Base-by-base conservation (phyloP, 1,140 invertebrate species). In the Wiebesia pumilae region DNA sequence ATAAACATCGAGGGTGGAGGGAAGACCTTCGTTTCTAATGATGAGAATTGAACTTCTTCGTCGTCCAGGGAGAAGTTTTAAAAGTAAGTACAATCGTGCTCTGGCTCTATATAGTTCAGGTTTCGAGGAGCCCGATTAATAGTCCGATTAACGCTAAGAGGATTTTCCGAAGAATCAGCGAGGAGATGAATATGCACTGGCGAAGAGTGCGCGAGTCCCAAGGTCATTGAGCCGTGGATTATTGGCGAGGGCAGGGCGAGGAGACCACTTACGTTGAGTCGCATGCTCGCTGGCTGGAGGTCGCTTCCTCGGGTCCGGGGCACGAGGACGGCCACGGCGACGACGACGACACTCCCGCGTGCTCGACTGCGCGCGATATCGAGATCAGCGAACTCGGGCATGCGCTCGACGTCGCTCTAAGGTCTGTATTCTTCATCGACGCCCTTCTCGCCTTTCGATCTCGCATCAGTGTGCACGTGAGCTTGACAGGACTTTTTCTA, bases 251-350 rank as follows among this genome's bases (percentile, higher is more conserved):
- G n/a, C 51, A 40, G 24, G 24, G 35, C 19, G 33, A 16, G 6
- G 69, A 21, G 69, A 9, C 33, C 47, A 85, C 84, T 85, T 81
- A 86, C 85, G 43, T 77, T 62, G 47, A 65, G 79, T 69, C 79
- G 69, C 85, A 86, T 86, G 47, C 12, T 86, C 65, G 62, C 54
- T 30, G 69, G 6, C 14, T 62, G 47, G 81, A 81, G 0, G 80
- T n/a, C 38, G 71, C 71, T 43, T 75, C 71, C 71, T 75, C 40
- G 71, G 71, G 1, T 75, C 38, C 71, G 27, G 71, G 73, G 47
- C 73, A 38, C 47, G 35, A 21, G 62, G 40, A 38, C 73, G 54
- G 1, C 71, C 3, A 62, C 69, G 78, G 33, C 47, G 78, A 71
- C 43, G 21, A n/a, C 75, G 62, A 69, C 69, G 73, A 58, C n/a